Conservation (phyloP, 2,888 invertebrate genomes). For the Oligia fasciuncula region DNA sequence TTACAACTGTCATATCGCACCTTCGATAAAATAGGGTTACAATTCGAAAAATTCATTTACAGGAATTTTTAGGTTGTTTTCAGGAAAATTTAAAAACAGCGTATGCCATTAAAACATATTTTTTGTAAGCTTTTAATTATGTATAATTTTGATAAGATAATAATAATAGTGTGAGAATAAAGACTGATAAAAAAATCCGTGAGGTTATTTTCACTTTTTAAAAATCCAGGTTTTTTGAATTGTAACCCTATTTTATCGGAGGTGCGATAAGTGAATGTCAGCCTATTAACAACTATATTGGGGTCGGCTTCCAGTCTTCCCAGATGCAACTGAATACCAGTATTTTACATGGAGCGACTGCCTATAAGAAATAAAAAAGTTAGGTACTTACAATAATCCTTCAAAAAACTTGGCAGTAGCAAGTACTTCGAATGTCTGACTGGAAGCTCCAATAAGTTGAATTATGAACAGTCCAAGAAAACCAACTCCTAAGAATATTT, state of each 20-base stretch:
- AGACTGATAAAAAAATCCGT: too few relatives aligned
- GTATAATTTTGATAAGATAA: too few relatives aligned
- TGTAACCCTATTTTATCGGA: too few relatives aligned
- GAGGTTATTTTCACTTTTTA: too few relatives aligned
- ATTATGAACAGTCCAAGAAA: conserved; percentile 76
- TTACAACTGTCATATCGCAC: neutral
- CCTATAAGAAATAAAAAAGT: neutral
- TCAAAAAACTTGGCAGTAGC: conserved; percentile 80
- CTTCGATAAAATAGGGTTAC: too few relatives aligned
- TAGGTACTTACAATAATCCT: conserved; percentile 79
- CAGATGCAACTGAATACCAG: neutral
- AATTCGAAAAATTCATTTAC: too few relatives aligned
- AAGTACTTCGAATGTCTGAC: conserved; percentile 78
- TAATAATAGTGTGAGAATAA: too few relatives aligned
- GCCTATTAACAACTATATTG: neutral
- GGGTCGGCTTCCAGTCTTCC: neutral
- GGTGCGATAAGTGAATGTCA: neutral
- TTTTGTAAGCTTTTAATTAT: too few relatives aligned
- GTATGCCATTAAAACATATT: too few relatives aligned
- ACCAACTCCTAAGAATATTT: conserved; percentile 77
- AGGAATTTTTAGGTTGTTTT: too few relatives aligned
- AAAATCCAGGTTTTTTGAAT: too few relatives aligned
- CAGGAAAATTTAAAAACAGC: too few relatives aligned
- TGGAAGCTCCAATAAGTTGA: conserved; percentile 74
- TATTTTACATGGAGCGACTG: neutral